Evolutionary conservation across 1,140 invertebrate genomes (phyloP), one percentile per base, ranked within the genome.

Genomic region (Pseudomyrmex concolor): DNA sequence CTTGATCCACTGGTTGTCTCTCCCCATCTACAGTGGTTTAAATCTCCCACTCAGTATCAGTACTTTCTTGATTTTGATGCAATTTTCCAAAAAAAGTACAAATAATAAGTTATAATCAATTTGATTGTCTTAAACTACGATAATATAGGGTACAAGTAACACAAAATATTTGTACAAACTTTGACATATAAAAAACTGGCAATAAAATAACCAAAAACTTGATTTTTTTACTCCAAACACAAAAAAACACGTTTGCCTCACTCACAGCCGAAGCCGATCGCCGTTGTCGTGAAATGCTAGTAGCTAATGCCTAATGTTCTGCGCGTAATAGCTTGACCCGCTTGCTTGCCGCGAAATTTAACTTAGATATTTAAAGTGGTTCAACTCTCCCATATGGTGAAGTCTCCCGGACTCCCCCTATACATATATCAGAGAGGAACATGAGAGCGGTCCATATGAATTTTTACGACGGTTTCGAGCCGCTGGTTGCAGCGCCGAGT

Each of bases 261-360:
- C n/a, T 55, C 54, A 60, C 57, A 60, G 17, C 57, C 17, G 57
- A 25, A 60, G 19, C 57, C 34, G 57, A 60, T n/a, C 57, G 57
- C 19, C 9, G 19, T 60, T 22, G 57, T 60, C 10, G 57, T 60
- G 57, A 60, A 9, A 60, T 22, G 19, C 17, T 22, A 60, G 17
- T 12, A 7, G 7, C 17, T 19, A 19, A 60, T 22, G 57, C 10
- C 17, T 19, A 19, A 60, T 22, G 57, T 3, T 19, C 17, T 9
- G 1, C n/a, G 10, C 19, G 19, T 2, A 9, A 19, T 17, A 0
- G 34, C 34, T 34, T 34, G 34, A 25, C 34, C 5, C 5, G 34
- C 34, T 34, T 34, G 34, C 5, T 34, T 34, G 34, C 5, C 34
- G 5, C 34, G 5, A 34, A 34, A 34, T 34, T 34, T 34, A 34